Percentiles rank a stretch among this genome's conserved stretches.
phyloP scores from a whole-genome alignment of 2,888 invertebrate species.

The Diplolepis rosae region DNA sequence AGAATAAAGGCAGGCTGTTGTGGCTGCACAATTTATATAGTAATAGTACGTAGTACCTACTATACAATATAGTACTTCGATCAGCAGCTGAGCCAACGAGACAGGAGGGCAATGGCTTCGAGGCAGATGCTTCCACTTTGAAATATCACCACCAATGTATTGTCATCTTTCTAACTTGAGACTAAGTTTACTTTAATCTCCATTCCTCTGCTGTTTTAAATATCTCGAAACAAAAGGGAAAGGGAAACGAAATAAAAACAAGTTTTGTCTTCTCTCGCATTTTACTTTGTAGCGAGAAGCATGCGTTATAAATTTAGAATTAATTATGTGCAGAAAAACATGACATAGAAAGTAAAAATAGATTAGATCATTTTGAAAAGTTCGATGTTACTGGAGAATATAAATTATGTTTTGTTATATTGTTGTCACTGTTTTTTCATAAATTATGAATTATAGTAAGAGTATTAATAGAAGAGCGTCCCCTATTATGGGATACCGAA shows the following conservation, averaged over 20 bases:
- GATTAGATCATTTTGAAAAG: too few relatives aligned
- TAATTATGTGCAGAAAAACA: too few relatives aligned
- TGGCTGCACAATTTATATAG: neutral
- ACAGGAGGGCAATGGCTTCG: constrained; percentile 12
- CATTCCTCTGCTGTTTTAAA: constrained; percentile 10
- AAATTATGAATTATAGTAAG: too few relatives aligned
- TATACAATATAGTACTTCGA: constrained; percentile 23
- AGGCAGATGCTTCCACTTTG: constrained; percentile 13
- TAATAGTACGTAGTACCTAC: neutral
- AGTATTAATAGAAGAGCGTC: too few relatives aligned
- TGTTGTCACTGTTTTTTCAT: too few relatives aligned
- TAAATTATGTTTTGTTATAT: too few relatives aligned
- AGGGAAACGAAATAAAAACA: neutral
- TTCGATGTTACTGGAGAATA: too few relatives aligned
- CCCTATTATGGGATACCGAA: too few relatives aligned
- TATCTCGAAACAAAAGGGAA: neutral
- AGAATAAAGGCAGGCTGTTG: neutral
- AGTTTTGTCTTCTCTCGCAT: neutral
- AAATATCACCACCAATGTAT: constrained; percentile 18
- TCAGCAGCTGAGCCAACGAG: constrained; percentile 33
- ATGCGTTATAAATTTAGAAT: too few relatives aligned
- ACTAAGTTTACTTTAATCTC: neutral
- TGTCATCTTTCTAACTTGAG: neutral
- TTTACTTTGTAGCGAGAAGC: too few relatives aligned
- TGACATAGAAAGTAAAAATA: too few relatives aligned